A percentile compares a stretch with the other conserved stretches of the same genome.
phyloP scores from a whole-genome alignment of 2,888 invertebrate genomes.

The Pardosa pseudoannulata region DNA sequence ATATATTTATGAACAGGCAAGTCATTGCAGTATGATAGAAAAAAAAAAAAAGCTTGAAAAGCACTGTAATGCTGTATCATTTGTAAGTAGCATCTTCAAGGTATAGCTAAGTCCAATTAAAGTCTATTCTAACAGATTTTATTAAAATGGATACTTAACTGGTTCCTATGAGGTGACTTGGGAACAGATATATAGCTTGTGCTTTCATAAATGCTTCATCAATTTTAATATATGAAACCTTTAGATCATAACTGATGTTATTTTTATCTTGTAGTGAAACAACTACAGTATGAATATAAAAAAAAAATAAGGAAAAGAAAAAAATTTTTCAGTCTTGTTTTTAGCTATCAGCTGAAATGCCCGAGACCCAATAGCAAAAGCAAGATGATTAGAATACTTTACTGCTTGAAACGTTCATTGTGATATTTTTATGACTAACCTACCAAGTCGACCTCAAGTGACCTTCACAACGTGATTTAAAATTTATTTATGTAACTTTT shows the following conservation, averaged over 20 bases:
- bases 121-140: slow-evolving; percentile 27
- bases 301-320: slow-evolving; percentile 5
- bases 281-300: neutral
- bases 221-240: neutral
- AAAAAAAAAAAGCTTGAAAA: neutral
- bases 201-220: slow-evolving; percentile 27
- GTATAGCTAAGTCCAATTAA: slow-evolving; percentile 2
- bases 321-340: slow-evolving; percentile 32
- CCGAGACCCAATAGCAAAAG: slow-evolving; percentile 27
- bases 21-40: too few relatives aligned
- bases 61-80: neutral
- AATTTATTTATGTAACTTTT: slow-evolving; percentile 35
- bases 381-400: slow-evolving; percentile 59
- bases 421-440: slow-evolving; percentile 68
- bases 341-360: slow-evolving; percentile 42
- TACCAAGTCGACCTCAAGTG: slow-evolving; percentile 73
- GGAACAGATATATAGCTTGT: slow-evolving; percentile 55
- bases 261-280: neutral
- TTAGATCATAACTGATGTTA: neutral
- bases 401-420: slow-evolving; percentile 58
- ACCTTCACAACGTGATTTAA: slow-evolving; percentile 64
- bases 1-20: too few relatives aligned
- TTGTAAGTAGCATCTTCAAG: slow-evolving; percentile 2
- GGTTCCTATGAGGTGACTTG: slow-evolving; percentile 70
- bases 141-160: slow-evolving; percentile 54